A percentile compares a stretch with the other conserved stretches of the same genome.
These are phyloP conservation scores for Muntiacus reevesi DNA, from an alignment of 2,113 vertebrate species.

Conservation along the genomic window DNA sequence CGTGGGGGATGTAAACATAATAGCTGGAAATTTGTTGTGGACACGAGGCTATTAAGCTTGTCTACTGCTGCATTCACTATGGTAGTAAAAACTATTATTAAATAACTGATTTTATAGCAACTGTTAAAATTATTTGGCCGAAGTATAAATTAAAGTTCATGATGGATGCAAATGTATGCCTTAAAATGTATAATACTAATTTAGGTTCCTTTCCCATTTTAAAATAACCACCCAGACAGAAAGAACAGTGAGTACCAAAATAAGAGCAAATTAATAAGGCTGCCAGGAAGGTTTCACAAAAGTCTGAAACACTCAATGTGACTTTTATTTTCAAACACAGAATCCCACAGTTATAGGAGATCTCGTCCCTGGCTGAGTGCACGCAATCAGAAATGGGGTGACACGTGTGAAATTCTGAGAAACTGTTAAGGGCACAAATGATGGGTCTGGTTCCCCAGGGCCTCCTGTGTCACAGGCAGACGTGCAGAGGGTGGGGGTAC, in stretches of 20 bases:
- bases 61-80: conserved; percentile 56
- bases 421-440: background rate
- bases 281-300: conserved; percentile 62
- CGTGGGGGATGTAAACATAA: conserved; percentile 47
- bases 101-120: conserved; percentile 78
- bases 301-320: conserved; percentile 46
- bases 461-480: background rate
- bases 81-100: conserved; percentile 79
- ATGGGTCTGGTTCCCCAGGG: rapidly evolving
- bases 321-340: conserved; percentile 62
- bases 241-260: conserved; percentile 72
- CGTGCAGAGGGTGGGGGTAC: too few species aligned
- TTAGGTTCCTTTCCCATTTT: conserved; percentile 69
- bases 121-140: conserved; percentile 78
- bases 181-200: conserved; percentile 71
- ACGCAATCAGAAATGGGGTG: background rate
- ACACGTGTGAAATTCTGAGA: background rate
- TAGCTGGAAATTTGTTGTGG: conserved; percentile 75
- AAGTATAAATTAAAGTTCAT: conserved; percentile 80
- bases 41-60: conserved; percentile 74
- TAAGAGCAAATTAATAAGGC: conserved; percentile 71
- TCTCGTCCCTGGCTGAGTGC: background rate
- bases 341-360: conserved; percentile 27
- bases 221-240: conserved; percentile 64
- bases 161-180: conserved; percentile 70